Percentiles rank a stretch among this genome's conserved stretches.
Evolutionary conservation across 2,888 invertebrate species (phyloP).

Genomic region (Trachelus stipa): DNA sequence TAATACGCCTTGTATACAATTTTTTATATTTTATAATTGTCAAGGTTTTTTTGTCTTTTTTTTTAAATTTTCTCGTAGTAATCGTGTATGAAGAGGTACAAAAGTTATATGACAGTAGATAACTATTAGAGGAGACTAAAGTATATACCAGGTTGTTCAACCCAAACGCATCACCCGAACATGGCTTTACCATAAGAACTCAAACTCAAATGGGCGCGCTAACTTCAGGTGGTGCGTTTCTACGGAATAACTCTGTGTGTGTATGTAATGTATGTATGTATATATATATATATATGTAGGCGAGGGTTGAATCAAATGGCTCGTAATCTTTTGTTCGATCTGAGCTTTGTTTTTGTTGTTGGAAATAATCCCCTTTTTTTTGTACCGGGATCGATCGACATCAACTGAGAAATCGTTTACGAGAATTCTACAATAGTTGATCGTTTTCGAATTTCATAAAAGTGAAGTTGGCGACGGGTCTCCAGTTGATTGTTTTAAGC

Average conservation of each 20-base stretch:
- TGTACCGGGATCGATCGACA: background rate
- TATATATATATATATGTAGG: constrained; percentile 42
- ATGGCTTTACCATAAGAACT: too few species aligned
- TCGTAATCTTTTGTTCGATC: constrained; percentile 2
- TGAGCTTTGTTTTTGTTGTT: background rate
- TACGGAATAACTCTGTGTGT: too few species aligned
- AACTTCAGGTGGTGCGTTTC: too few species aligned
- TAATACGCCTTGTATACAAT: constrained; percentile 22
- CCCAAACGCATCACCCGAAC: too few species aligned
- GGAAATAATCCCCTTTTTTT: background rate
- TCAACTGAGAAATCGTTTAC: background rate
- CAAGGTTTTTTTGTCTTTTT: constrained; percentile 30
- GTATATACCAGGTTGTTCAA: too few species aligned
- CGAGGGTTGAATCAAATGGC: constrained; percentile 36
- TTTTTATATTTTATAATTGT: background rate
- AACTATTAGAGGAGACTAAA: background rate
- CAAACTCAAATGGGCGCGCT: too few species aligned
- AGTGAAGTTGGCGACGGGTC: background rate
- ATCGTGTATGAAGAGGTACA: constrained; percentile 58
- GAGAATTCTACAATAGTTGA: too few species aligned
- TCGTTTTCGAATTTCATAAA: background rate
- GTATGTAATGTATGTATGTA: background rate
- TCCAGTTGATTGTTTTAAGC: background rate
- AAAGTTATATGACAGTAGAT: constrained; percentile 51
- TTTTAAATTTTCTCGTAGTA: constrained; percentile 8